These are phyloP conservation scores for Taphrorychus bicolor DNA, from an alignment of 2,888 invertebrate genomes.

Conservation along the genomic window DNA sequence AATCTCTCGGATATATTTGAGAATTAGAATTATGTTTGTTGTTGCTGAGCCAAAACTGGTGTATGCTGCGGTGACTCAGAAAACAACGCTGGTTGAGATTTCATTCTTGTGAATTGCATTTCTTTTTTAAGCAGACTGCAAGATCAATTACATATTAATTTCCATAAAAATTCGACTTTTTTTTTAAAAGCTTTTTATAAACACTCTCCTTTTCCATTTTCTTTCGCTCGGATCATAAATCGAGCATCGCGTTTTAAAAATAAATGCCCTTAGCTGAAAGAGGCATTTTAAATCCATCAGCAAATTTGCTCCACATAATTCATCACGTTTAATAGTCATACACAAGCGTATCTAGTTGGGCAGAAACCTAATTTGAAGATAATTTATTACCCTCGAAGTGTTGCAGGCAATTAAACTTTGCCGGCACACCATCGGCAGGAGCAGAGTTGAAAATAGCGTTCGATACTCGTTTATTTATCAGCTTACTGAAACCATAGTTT, in stretches of 20 bases:
- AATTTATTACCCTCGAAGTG: constrained; percentile 24
- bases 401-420: constrained; percentile 18
- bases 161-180: too few relatives aligned
- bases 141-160: too few relatives aligned
- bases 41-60: too few relatives aligned
- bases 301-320: constrained; percentile 21
- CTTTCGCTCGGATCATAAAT: not conserved
- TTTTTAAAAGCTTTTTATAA: not conserved
- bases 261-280: not conserved
- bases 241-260: not conserved
- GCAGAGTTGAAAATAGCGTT: not conserved
- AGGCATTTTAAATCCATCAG: constrained; percentile 11
- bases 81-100: too few relatives aligned
- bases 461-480: not conserved
- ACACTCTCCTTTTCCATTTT: too few relatives aligned
- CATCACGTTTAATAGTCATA: constrained; percentile 15
- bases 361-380: constrained; percentile 24
- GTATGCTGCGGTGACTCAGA: too few relatives aligned
- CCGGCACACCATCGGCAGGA: not conserved
- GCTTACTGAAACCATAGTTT: too few relatives aligned
- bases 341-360: constrained; percentile 24
- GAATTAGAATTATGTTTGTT: too few relatives aligned
- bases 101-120: too few relatives aligned
- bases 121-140: too few relatives aligned
- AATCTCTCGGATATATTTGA: too few relatives aligned